Percentiles rank a stretch among this genome's conserved stretches.
Evolutionary conservation across 2,797 vertebrate species (phyloP).

Genomic region (Eurystomus glaucurus): DNA sequence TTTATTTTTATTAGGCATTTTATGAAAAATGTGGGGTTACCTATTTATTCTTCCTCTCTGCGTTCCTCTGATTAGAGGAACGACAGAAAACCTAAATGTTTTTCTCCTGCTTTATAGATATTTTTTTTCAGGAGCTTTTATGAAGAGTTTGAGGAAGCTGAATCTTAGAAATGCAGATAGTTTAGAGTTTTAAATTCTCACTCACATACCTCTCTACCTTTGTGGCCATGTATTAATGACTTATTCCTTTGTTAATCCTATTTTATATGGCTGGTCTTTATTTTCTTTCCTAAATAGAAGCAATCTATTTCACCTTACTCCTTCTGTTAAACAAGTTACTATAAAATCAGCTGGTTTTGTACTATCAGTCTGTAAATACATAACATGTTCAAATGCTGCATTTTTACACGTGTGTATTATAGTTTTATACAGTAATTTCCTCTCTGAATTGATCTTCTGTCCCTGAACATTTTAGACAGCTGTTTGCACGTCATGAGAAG

Average conservation of each 20-base stretch:
- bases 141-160: background rate
- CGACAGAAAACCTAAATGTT: background rate
- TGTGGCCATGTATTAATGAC: background rate
- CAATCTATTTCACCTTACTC: background rate
- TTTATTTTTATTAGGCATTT: background rate
- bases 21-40: fast-evolving
- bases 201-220: background rate
- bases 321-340: background rate
- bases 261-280: background rate
- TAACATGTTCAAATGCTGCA: fast-evolving
- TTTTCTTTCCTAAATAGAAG: background rate
- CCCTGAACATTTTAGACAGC: background rate
- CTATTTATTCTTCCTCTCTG: background rate
- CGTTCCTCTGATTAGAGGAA: background rate
- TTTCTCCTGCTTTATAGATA: background rate
- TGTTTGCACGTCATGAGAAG: background rate
- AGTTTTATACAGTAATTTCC: background rate
- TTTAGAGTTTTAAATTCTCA: background rate
- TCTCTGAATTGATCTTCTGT: background rate
- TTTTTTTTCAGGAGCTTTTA: background rate
- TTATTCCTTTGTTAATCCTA: background rate
- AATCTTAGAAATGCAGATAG: background rate
- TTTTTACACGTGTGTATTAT: background rate
- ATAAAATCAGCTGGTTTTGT: background rate
- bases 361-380: background rate